Percentiles rank a stretch among this genome's conserved stretches.
Conservation (phyloP, 2,113 vertebrate species). For the Siniperca knerii region DNA sequence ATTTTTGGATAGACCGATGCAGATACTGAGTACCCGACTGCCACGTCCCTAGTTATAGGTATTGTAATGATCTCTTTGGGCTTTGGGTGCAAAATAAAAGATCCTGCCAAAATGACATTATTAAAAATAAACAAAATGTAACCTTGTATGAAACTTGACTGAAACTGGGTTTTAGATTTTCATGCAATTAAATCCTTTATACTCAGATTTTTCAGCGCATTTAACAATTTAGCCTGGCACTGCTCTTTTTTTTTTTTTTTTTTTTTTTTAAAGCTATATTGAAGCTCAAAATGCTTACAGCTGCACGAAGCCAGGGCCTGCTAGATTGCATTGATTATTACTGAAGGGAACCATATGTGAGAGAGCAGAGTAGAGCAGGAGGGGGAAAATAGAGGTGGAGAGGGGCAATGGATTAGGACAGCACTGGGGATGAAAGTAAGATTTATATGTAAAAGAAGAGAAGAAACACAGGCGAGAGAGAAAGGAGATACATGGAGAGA, state of each 20-base stretch:
- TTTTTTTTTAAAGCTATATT: constrained; percentile 6
- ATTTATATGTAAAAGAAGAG: constrained; percentile 15
- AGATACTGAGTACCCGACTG: background rate
- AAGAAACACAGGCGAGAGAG: background rate
- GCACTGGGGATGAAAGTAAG: constrained; percentile 24
- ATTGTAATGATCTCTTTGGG: background rate
- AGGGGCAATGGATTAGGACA: background rate
- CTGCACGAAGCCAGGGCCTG: constrained; percentile 19
- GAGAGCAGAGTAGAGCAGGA: background rate
- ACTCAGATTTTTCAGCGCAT: background rate
- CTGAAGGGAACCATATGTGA: constrained; percentile 27
- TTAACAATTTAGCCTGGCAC: constrained; percentile 8
- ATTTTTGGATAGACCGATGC: background rate
- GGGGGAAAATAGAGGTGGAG: background rate
- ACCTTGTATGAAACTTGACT: background rate
- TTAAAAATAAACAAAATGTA: background rate
- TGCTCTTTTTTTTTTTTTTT: background rate
- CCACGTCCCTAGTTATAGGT: background rate
- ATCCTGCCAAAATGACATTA: background rate
- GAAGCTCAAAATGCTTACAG: constrained; percentile 28
- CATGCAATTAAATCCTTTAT: background rate
- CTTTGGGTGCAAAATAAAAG: background rate
- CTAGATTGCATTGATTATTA: constrained; percentile 44
- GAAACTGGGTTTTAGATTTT: constrained; percentile 3
- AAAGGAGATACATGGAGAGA: background rate